Percentiles rank a stretch among this genome's conserved stretches.
Evolutionary conservation across 2,113 vertebrate species (phyloP).

Genomic region (Salvelinus sp.): DNA sequence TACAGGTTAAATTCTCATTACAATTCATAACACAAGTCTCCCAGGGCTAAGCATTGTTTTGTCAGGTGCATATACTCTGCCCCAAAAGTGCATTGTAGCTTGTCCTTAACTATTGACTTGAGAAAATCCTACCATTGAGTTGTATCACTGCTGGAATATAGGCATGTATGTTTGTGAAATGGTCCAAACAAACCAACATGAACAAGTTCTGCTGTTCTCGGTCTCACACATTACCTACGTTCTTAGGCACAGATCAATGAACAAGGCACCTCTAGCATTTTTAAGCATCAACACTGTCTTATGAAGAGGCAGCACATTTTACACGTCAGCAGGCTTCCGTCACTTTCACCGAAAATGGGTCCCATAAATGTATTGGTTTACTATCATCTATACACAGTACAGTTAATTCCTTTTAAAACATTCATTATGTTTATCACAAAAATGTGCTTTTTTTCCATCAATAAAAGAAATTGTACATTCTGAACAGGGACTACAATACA

Average conservation of each 20-base stretch:
- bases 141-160: conserved; percentile 47
- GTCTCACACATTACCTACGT: conserved; percentile 58
- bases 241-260: conserved; percentile 79
- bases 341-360: conserved; percentile 44
- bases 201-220: conserved; percentile 55
- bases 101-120: conserved; percentile 43
- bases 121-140: conserved; percentile 53
- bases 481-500: conserved; percentile 31
- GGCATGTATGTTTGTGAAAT: conserved; percentile 48
- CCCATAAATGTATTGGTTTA: conserved; percentile 56
- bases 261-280: conserved; percentile 81
- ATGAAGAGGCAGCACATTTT: conserved; percentile 64
- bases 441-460: conserved; percentile 65
- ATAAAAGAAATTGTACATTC: conserved; percentile 62
- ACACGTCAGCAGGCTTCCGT: conserved; percentile 63
- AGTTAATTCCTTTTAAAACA: conserved; percentile 58
- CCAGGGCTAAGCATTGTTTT: conserved; percentile 48
- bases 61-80: conserved; percentile 40
- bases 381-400: conserved; percentile 53
- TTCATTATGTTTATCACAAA: conserved; percentile 60
- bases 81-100: conserved; percentile 73
- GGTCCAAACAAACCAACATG: conserved; percentile 40
- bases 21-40: conserved; percentile 21
- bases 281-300: conserved; percentile 74
- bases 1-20: conserved; percentile 38